Base-by-base conservation (phyloP, 2,797 vertebrate genomes). In the Prunella strophiata region DNA sequence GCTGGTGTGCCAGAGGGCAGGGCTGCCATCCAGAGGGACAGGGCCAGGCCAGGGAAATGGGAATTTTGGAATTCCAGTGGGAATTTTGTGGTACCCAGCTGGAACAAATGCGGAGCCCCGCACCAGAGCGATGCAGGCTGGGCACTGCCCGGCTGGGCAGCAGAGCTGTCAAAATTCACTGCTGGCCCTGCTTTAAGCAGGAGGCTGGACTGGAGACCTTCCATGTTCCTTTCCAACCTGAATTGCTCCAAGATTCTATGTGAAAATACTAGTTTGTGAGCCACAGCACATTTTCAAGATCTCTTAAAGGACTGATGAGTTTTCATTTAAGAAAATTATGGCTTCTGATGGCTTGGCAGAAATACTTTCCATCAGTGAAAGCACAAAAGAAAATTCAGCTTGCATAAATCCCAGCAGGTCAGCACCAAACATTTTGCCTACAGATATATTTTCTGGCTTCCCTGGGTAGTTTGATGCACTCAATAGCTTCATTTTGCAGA, bases 401-500 rank as follows among this genome's bases (percentile, higher is more conserved):
- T 79, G 52, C 68, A 67, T 48, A 57, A 93, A 91, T 58, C 74
- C 36, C 79, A 80, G 82, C 45, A 80, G 67, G 59, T 89, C 54
- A 82, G 54, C 79, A 80, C 61, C 48, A 71, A 88, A 84, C 30
- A 81, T 81, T 90, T 75, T 78, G 43, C 87, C 85, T 88, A 72
- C 43, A 90, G 65, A 52, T 30, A 47, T 13, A 55, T 93, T 42
- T 91, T 59, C 62, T 66, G 66, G 32, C 62, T 94, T 89, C 43
- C n/a, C 50, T 75, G 73, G 30, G 51, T 76, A 90, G 20, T 55
- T 4, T 72, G 58, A 76, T 62, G 30, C 36, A 52, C 51, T 55
- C 34, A 22, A 2, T 43, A 72, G 65, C 32, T 77, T 80, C 13
- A 32, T 87, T 95, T 93, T 93, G 82, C 61, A 93, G 54, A 55